Evolutionary conservation across 1,140 invertebrate genomes (phyloP), one percentile per base, ranked within the genome.

Genomic region (Drosophila santomea): DNA sequence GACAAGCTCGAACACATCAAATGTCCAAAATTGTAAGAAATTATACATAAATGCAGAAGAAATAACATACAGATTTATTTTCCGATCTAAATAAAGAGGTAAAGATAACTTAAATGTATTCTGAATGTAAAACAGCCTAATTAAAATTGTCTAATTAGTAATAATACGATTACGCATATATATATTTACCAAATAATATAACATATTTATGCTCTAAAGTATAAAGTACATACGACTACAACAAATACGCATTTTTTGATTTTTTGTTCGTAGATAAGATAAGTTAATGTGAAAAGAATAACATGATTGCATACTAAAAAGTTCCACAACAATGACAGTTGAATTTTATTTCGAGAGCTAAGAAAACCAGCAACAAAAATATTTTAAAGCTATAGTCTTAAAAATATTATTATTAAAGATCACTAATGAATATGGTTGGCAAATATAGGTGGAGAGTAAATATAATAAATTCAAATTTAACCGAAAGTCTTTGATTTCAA

Each of bases 191-290:
- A 47, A 57, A 61, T 54, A 74, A 55, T 55, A 63, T n/a, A 58
- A 71, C 64, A 81, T 78, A 86, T 80, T 78, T 81, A 85, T 85
- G 28, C 50, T 78, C 41, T 60, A 67, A 86, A 80, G 85, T 80
- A 89, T 60, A 67, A 86, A 80, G 85, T 80, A 89, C 74, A 89
- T 88, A 80, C 60, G 68, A 80, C 71, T 76, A 80, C 74, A 85
- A 78, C 77, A 86, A 88, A 79, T 78, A 72, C 74, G 83, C 82
- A 88, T 81, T 88, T 88, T 82, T 78, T 80, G 63, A 88, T 81
- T 88, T 88, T 82, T 78, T 80, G 63, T 79, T 85, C 76, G 77
- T 66, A 56, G 67, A 62, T 59, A 68, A 58, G 39, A 50, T 51
- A 52, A 32, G 45, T 59, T 60, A 68, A 20, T 75, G 62, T 62